phyloP scores from a whole-genome alignment of 1,140 invertebrate genomes.

The Fopius arisanus region DNA sequence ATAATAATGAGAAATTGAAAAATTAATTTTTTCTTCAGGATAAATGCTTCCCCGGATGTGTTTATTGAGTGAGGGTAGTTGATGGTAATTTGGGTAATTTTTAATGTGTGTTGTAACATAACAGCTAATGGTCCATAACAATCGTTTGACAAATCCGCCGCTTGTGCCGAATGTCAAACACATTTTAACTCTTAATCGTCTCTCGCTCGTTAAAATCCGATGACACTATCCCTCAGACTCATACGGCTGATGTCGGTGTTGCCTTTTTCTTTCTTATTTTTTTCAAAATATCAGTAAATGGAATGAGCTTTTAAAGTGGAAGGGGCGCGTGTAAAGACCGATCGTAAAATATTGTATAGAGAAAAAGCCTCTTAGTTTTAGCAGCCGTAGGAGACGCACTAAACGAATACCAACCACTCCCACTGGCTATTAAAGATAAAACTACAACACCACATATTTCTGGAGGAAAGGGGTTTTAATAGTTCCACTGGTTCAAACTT shows the following conservation, averaged over 20 bases:
- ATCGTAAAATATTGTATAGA: neutral
- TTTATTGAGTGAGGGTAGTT: neutral
- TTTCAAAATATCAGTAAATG: neutral
- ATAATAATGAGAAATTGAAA: too few species aligned
- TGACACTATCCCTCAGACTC: neutral
- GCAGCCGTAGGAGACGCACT: slow-evolving; percentile 6
- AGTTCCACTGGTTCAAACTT: neutral
- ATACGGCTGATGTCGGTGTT: neutral
- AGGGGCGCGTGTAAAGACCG: neutral
- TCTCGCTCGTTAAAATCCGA: neutral
- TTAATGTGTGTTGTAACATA: neutral
- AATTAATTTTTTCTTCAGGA: neutral
- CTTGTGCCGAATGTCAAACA: slow-evolving; percentile 11
- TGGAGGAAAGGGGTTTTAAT: slow-evolving; percentile 6
- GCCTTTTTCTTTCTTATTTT: neutral
- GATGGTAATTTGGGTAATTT: neutral
- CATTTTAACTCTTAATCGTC: neutral
- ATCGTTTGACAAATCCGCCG: neutral
- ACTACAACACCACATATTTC: neutral
- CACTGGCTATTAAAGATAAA: neutral
- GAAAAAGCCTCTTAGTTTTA: slow-evolving; percentile 20
- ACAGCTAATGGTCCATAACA: neutral
- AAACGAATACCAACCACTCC: slow-evolving; percentile 31
- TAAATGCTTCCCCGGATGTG: too few species aligned
- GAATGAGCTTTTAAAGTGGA: neutral